Evolutionary conservation across 1,140 invertebrate species (phyloP).

Genomic region (Brachionus rubens): DNA sequence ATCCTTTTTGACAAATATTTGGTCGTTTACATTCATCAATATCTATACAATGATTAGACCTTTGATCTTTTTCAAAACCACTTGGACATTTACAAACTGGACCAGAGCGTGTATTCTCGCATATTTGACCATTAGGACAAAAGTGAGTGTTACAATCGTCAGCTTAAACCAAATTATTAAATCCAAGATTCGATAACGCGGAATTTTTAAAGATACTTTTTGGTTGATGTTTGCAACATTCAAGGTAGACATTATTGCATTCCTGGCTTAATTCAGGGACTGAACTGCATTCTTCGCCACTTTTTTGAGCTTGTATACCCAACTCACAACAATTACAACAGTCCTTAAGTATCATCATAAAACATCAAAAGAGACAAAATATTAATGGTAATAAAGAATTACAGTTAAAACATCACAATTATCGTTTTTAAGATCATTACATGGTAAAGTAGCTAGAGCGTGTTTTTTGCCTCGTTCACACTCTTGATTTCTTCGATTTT

Average conservation of each 20-base stretch:
- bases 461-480: slow-evolving; percentile 53
- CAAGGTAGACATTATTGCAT: slow-evolving; percentile 52
- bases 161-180: not conserved
- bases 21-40: slow-evolving; percentile 63
- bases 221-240: slow-evolving; percentile 52
- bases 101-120: not conserved
- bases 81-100: slow-evolving; percentile 30
- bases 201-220: not conserved
- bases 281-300: slow-evolving; percentile 48
- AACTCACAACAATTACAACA: slow-evolving; percentile 58
- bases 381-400: not conserved
- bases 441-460: slow-evolving; percentile 50
- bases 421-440: slow-evolving; percentile 48
- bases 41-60: slow-evolving; percentile 52
- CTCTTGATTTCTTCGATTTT: slow-evolving; percentile 52
- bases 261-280: slow-evolving; percentile 51
- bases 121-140: slow-evolving; percentile 40
- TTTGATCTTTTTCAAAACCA: not conserved
- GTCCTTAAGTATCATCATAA: slow-evolving; percentile 51
- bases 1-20: slow-evolving; percentile 57
- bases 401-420: slow-evolving; percentile 35
- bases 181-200: not conserved
- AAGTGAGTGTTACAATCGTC: slow-evolving; percentile 36
- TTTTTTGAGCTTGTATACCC: slow-evolving; percentile 50
- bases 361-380: not conserved